Conservation (phyloP, 1,140 invertebrate species). For the Drosophila lowei region DNA sequence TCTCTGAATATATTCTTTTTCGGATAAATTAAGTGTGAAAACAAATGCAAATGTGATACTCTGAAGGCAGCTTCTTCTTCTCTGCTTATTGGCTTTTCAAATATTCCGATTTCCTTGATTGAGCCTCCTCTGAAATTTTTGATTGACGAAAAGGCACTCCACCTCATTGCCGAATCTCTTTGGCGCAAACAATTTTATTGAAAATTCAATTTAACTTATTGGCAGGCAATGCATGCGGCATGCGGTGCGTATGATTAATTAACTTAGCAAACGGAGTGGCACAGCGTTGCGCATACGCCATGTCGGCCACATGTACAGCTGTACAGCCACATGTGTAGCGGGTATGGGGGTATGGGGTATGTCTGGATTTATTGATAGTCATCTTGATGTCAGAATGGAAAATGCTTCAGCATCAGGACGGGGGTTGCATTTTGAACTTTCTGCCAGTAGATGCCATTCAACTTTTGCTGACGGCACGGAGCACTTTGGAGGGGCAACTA, state of each 20-base stretch:
- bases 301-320: background rate
- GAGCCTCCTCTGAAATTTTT: slow-evolving; percentile 2
- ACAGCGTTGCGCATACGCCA: slow-evolving; percentile 48
- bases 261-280: slow-evolving; percentile 36
- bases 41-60: too few relatives aligned
- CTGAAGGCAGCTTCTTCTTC: background rate
- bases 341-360: background rate
- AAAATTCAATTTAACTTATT: slow-evolving; percentile 62
- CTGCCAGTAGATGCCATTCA: slow-evolving; percentile 43
- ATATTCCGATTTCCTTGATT: slow-evolving; percentile 15
- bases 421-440: slow-evolving; percentile 57
- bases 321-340: background rate
- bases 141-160: slow-evolving; percentile 29
- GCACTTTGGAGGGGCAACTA: slow-evolving; percentile 41
- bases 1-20: background rate
- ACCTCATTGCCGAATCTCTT: slow-evolving; percentile 38
- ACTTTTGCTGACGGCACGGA: slow-evolving; percentile 30
- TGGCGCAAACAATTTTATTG: slow-evolving; percentile 37
- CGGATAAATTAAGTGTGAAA: background rate
- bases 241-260: slow-evolving; percentile 71
- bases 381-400: slow-evolving; percentile 42
- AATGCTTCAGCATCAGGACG: slow-evolving; percentile 30
- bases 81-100: background rate
- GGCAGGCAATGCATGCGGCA: slow-evolving; percentile 35
- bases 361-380: slow-evolving; percentile 48